phyloP scores from a whole-genome alignment of 2,888 invertebrate genomes.

The Cerastis leucographa region DNA sequence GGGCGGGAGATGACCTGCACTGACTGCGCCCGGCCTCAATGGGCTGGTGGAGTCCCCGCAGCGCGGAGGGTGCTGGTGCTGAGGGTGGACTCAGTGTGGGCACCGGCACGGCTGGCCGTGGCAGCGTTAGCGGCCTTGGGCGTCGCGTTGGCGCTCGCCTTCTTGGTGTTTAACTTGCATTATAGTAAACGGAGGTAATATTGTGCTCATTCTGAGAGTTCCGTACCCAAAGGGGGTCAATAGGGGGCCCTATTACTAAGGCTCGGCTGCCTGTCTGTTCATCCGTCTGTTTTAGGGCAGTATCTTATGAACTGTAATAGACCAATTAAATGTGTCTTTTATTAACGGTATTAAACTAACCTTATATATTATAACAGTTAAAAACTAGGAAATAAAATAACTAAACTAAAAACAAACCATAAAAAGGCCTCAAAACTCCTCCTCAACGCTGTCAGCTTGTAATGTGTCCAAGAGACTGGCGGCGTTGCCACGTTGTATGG shows the following conservation, averaged over 20 bases:
- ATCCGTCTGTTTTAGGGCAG: neutral
- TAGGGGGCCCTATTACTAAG: neutral
- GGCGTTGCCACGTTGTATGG: too few relatives aligned
- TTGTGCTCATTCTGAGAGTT: neutral
- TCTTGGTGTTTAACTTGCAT: constrained; percentile 95
- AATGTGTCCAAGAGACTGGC: too few relatives aligned
- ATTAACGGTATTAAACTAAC: too few relatives aligned
- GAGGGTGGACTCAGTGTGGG: constrained; percentile 94
- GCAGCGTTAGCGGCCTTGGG: constrained; percentile 94
- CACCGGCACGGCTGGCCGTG: constrained; percentile 93
- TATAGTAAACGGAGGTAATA: constrained; percentile 94
- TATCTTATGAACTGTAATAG: neutral
- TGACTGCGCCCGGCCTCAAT: constrained; percentile 93
- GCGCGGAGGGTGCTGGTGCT: constrained; percentile 94
- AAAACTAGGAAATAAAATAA: too few relatives aligned
- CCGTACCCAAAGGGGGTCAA: neutral
- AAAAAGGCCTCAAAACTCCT: too few relatives aligned
- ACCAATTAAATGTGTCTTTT: too few relatives aligned
- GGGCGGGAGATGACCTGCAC: constrained; percentile 91
- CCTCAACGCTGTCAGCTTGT: too few relatives aligned
- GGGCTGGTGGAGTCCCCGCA: constrained; percentile 95
- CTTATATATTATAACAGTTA: too few relatives aligned
- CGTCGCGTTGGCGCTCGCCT: constrained; percentile 93
- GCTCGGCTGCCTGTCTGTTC: neutral
- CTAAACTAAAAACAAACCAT: too few relatives aligned